These are phyloP conservation scores for Onchidella celtica DNA, from an alignment of 2,888 invertebrate genomes.

Conservation along the genomic window DNA sequence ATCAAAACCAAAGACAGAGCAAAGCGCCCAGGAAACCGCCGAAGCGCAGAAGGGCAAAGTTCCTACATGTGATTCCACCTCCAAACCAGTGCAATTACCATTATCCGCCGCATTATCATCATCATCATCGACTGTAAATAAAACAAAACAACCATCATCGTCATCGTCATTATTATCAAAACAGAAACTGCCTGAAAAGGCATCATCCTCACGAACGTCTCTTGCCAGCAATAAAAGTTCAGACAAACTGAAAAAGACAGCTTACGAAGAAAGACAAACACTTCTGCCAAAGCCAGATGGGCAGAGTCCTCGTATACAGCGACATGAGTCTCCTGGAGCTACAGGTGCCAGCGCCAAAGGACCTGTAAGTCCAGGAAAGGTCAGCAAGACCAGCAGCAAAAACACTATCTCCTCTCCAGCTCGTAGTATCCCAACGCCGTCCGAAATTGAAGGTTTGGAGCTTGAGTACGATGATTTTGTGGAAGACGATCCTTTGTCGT, in stretches of 20 bases:
- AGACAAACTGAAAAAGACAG: slow-evolving; percentile 39
- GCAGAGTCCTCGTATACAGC: slow-evolving; percentile 71
- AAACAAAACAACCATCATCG: background rate
- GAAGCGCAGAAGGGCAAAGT: background rate
- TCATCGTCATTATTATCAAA: background rate
- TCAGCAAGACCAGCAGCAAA: slow-evolving; percentile 58
- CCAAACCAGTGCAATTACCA: slow-evolving; percentile 8
- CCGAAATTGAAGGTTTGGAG: slow-evolving; percentile 64
- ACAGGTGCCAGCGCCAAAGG: slow-evolving; percentile 36
- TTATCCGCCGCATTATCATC: too few relatives aligned
- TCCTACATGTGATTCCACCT: background rate
- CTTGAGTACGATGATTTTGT: slow-evolving; percentile 76
- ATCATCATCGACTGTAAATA: slow-evolving; percentile 47
- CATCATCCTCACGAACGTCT: slow-evolving; percentile 10
- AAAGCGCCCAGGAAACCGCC: background rate
- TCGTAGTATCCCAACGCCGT: slow-evolving; percentile 69
- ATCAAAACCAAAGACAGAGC: background rate
- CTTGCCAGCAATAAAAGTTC: slow-evolving; percentile 22
- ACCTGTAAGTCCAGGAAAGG: slow-evolving; percentile 61
- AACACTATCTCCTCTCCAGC: slow-evolving; percentile 66
- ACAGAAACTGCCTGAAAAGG: slow-evolving; percentile 5
- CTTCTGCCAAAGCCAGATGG: slow-evolving; percentile 74
- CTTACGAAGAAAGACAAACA: slow-evolving; percentile 63
- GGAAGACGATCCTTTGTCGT: slow-evolving; percentile 74
- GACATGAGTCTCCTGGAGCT: slow-evolving; percentile 53